These are phyloP conservation scores for Lochmaea capreae DNA, from an alignment of 2,888 invertebrate species.

Conservation along the genomic window DNA sequence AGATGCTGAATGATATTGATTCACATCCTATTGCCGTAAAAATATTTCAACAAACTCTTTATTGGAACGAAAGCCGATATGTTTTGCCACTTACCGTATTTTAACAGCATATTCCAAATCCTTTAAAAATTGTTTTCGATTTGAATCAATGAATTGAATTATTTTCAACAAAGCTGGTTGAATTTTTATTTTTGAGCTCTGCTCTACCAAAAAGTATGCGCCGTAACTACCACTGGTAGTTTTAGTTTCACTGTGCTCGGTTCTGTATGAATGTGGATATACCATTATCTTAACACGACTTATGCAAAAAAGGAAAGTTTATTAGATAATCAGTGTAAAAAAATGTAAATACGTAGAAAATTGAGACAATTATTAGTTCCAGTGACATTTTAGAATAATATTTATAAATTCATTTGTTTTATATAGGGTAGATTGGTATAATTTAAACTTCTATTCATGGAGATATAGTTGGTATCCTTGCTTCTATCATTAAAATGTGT, in stretches of 20 bases:
- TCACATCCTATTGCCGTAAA: too few species aligned
- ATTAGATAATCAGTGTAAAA: slow-evolving; percentile 62
- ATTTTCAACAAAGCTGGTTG: slow-evolving; percentile 61
- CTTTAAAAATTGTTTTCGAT: slow-evolving; percentile 54
- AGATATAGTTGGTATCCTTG: too few species aligned
- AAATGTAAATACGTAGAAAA: slow-evolving; percentile 61
- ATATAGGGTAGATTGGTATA: not conserved
- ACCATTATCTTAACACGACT: slow-evolving; percentile 56
- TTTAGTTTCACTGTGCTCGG: slow-evolving; percentile 63
- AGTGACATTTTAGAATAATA: slow-evolving; percentile 48
- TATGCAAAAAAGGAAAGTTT: slow-evolving; percentile 60
- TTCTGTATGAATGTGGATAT: slow-evolving; percentile 63
- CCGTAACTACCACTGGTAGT: slow-evolving; percentile 63
- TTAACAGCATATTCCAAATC: slow-evolving; percentile 26
- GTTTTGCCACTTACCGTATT: slow-evolving; percentile 44
- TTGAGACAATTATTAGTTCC: slow-evolving; percentile 58
- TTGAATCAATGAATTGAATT: slow-evolving; percentile 63
- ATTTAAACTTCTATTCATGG: too few species aligned
- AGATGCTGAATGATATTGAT: too few species aligned
- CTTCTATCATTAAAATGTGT: too few species aligned
- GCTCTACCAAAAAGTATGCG: slow-evolving; percentile 56
- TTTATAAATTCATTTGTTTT: slow-evolving; percentile 2
- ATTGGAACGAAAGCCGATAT: slow-evolving; percentile 52
- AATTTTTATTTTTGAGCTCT: slow-evolving; percentile 59
- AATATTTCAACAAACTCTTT: too few species aligned